These are phyloP conservation scores for Montipora efflorescens DNA, from an alignment of 64 coral and sea anemone species.

Conservation along the genomic window DNA sequence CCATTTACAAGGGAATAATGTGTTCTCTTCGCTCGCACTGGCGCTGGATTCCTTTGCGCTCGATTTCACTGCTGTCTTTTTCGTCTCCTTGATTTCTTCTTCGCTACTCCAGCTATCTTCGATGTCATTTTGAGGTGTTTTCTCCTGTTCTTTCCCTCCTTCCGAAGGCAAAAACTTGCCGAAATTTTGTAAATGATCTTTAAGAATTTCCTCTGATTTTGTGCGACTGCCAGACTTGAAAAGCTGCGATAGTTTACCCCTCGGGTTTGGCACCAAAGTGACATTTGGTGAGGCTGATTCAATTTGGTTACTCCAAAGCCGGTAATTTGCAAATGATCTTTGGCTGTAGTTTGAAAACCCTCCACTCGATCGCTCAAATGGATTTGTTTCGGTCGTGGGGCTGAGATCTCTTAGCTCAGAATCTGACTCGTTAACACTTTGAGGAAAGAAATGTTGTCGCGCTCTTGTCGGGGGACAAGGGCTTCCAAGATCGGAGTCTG, in stretches of 20 bases:
- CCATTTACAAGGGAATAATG: conserved; percentile 85
- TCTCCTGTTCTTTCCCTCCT: conserved; percentile 36
- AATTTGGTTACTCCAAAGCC: conserved; percentile 56
- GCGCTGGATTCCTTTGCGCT: conserved; percentile 70
- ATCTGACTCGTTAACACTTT: conserved; percentile 32
- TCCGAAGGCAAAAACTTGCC: conserved; percentile 46
- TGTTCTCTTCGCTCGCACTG: conserved; percentile 46
- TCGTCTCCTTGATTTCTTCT: conserved; percentile 32
- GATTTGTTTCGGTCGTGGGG: conserved; percentile 12
- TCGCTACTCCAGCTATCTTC: conserved; percentile 36
- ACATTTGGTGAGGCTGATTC: conserved; percentile 60
- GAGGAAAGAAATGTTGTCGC: conserved; percentile 20
- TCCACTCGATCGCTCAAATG: conserved; percentile 25
- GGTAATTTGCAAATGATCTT: conserved; percentile 67
- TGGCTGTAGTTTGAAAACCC: conserved; percentile 18
- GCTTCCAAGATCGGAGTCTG: conserved; percentile 27
- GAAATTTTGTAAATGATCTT: conserved; percentile 69
- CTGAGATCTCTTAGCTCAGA: conserved; percentile 1
- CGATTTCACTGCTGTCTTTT: background rate
- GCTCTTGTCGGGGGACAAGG: background rate
- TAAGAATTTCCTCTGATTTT: conserved; percentile 75
- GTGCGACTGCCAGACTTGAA: conserved; percentile 59
- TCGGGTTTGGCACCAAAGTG: conserved; percentile 59
- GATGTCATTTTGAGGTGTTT: background rate
- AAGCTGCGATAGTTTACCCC: conserved; percentile 38